Evolutionary conservation across 2,113 vertebrate genomes (phyloP), one percentile per base, ranked within the genome.

Genomic region (Salvelinus sp.): DNA sequence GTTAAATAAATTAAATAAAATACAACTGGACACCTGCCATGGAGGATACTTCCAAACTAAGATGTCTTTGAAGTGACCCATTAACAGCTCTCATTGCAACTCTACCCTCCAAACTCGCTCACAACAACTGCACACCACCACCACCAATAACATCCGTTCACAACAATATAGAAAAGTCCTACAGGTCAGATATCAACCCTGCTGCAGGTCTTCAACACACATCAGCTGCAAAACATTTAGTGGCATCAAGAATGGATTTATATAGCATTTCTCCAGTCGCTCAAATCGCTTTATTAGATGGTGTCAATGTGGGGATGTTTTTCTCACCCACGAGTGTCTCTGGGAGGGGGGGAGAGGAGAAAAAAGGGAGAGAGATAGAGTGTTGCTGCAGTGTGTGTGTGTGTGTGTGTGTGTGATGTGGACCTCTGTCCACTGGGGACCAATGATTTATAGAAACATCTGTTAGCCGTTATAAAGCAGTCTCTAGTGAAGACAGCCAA

Each of bases 401-500:
- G 72, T 65, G 69, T 50, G 72, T 23, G 38, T 33, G 54, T 62
- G 71, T 73, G 71, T 63, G 27, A 23, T 62, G 71, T 62, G 83
- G 85, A 67, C 79, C 79, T 79, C 47, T 68, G 75, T 77, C 62
- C 78, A 86, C 76, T 68, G 67, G 83, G 85, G 78, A 83, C 74
- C 77, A 57, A 76, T 91, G 88, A 92, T 92, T 91, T 91, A 91
- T 90, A 85, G 82, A 69, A 80, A 79, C 86, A 88, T 89, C 85
- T 88, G 83, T 90, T 83, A 85, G 79, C 80, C 77, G 83, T 90
- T 91, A 91, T 91, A 90, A 86, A 86, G 69, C 83, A 79, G 76
- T 58, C 79, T 75, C 82, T 90, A 88, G 90, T 88, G 90, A 88
- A 90, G 82, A 73, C 72, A 76, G 48, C 30, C 78, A 92, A 92